Base-by-base conservation (phyloP, 2,797 vertebrate genomes). In the Lindbergichthys nudifrons region DNA sequence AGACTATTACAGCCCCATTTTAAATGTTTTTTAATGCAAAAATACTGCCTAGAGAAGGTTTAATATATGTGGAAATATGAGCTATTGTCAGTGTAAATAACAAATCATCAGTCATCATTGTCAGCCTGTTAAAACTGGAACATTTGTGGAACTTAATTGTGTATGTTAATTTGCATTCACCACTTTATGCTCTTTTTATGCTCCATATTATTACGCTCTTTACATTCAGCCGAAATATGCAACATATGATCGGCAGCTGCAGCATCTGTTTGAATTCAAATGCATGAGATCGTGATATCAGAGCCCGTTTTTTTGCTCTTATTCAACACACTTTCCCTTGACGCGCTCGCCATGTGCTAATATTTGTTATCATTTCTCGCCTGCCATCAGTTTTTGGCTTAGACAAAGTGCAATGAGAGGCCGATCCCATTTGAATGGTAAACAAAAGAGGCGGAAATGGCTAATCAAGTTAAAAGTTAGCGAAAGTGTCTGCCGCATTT, bases 381-480 rank as follows among this genome's bases (percentile, higher is more conserved):
- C 77, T 46, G 76, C 64, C 76, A 51, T 73, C 66, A 3, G 26
- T 62, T 78, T 26, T 70, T 79, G 78, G 81, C 81, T 45, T 72
- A 64, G 76, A 69, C 70, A 57, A 43, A 78, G 65, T 59, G 83
- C 83, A 61, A 36, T 15, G 84, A 87, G 83, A 73, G 76, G 81
- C 78, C 62, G 80, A 69, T 79, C 58, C 12, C 70, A 70, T 84
- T 60, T 3, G 73, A 77, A 72, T 43, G 60, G 72, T 72, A 82
- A 89, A 86, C 77, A 88, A 77, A 77, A 41, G 77, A 78, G 80
- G 73, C 67, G 70, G 81, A 84, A 87, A 89, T 52, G 63, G 80
- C 85, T 88, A 87, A 91, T 92, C 88, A 86, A 80, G 88, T 88
- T 86, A 73, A 83, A 82, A 90, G 87, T 92, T 88, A 73, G 85